phyloP scores from a whole-genome alignment of 2,797 vertebrate genomes.

The Propithecus deckenii region DNA sequence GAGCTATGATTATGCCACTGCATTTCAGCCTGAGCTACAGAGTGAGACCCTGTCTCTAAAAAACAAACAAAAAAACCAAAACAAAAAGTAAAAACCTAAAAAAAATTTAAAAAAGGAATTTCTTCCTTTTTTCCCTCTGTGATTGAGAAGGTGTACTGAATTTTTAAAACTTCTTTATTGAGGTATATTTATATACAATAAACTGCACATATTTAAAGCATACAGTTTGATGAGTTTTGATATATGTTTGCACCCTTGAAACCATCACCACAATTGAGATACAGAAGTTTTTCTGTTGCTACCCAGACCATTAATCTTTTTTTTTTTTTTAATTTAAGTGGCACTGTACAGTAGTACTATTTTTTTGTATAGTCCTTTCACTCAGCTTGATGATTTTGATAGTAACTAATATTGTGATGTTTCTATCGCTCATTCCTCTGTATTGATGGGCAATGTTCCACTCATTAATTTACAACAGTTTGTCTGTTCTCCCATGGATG shows the following conservation, averaged over 20 bases:
- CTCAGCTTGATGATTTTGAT: not conserved
- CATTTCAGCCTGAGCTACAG: not conserved
- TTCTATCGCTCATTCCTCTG: not conserved
- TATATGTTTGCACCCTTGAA: not conserved
- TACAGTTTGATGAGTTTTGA: not conserved
- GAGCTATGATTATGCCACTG: not conserved
- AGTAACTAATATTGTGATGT: not conserved
- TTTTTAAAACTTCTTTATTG: not conserved
- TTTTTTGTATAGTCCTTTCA: not conserved
- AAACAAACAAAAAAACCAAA: not conserved
- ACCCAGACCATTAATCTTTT: fast-evolving
- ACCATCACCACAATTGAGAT: too few species aligned
- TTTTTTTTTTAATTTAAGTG: fast-evolving
- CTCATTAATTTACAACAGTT: not conserved
- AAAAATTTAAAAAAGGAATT: not conserved
- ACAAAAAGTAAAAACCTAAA: not conserved
- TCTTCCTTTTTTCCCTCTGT: not conserved
- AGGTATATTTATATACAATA: not conserved
- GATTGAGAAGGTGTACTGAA: fast-evolving
- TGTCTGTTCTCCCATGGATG: not conserved
- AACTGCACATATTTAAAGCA: not conserved
- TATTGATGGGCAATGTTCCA: not conserved
- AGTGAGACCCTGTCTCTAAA: not conserved
- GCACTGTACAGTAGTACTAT: fast-evolving
- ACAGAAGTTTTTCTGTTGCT: not conserved